Conservation (phyloP, 2,113 vertebrate genomes). For the Nicator chloris region DNA sequence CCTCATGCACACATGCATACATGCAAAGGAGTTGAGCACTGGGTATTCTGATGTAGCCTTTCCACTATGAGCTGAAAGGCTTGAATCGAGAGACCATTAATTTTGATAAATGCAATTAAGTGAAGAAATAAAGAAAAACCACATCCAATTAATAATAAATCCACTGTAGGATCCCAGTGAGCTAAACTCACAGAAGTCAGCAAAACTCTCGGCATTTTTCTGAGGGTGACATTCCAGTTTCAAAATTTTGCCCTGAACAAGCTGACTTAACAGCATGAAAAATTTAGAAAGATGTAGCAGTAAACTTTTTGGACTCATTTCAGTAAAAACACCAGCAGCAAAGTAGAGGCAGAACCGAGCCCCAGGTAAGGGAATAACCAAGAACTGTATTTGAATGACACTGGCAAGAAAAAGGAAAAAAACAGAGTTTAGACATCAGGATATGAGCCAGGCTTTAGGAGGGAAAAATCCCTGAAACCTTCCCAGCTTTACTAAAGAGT, state of each 20-base stretch:
- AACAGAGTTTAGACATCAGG: neutral
- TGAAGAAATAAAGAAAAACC: neutral
- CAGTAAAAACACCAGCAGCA: neutral
- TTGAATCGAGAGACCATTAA: neutral
- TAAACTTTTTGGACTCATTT: neutral
- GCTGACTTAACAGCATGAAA: neutral
- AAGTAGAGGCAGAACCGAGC: neutral
- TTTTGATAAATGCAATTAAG: neutral
- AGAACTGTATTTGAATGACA: neutral
- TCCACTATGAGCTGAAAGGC: slow-evolving; percentile 9
- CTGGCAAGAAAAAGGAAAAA: neutral
- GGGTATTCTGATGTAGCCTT: neutral
- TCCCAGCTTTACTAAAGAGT: neutral
- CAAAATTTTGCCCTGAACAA: neutral
- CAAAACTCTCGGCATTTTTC: neutral
- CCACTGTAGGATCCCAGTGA: neutral
- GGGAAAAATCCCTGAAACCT: neutral
- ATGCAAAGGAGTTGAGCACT: neutral
- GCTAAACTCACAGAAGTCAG: neutral
- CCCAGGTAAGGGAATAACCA: neutral
- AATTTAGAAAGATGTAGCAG: neutral
- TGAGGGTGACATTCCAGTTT: neutral
- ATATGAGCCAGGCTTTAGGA: neutral
- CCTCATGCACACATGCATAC: neutral
- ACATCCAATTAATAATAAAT: neutral